phyloP scores from a whole-genome alignment of 2,888 invertebrate species.

The Operophtera brumata region DNA sequence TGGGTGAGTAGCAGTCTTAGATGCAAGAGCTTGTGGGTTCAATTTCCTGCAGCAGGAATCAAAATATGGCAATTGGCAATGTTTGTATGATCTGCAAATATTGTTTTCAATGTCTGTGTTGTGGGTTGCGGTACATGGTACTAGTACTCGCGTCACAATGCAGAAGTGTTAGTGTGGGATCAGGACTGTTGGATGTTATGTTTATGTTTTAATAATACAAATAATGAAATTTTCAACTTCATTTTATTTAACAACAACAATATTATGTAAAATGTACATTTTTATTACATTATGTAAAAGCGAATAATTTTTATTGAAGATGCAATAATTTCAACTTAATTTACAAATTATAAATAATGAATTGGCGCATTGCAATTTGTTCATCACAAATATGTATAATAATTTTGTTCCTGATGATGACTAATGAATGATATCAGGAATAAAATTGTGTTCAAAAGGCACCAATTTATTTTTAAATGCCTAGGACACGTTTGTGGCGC shows the following conservation, averaged over 20 bases:
- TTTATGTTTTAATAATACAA: background rate
- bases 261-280: slow-evolving; percentile 76
- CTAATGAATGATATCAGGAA: slow-evolving; percentile 4
- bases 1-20: too few species aligned
- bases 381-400: slow-evolving; percentile 10
- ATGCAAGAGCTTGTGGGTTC: too few species aligned
- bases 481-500: too few species aligned
- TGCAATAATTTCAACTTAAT: slow-evolving; percentile 42
- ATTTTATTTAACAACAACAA: slow-evolving; percentile 75
- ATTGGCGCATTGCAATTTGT: slow-evolving; percentile 24
- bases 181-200: too few species aligned
- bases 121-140: too few species aligned
- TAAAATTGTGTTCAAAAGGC: slow-evolving; percentile 21
- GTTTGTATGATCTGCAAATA: too few species aligned
- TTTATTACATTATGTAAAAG: slow-evolving; percentile 71
- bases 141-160: too few species aligned
- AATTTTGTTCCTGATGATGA: slow-evolving; percentile 2
- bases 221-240: slow-evolving; percentile 36
- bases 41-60: too few species aligned
- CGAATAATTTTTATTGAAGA: slow-evolving; percentile 57
- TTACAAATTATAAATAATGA: slow-evolving; percentile 22
- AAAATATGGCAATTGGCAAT: too few species aligned
- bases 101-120: too few species aligned
- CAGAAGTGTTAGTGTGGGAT: too few species aligned
- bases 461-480: slow-evolving; percentile 11